Base-by-base conservation (phyloP, 2,113 vertebrate genomes). In the Leptosomus discolor region DNA sequence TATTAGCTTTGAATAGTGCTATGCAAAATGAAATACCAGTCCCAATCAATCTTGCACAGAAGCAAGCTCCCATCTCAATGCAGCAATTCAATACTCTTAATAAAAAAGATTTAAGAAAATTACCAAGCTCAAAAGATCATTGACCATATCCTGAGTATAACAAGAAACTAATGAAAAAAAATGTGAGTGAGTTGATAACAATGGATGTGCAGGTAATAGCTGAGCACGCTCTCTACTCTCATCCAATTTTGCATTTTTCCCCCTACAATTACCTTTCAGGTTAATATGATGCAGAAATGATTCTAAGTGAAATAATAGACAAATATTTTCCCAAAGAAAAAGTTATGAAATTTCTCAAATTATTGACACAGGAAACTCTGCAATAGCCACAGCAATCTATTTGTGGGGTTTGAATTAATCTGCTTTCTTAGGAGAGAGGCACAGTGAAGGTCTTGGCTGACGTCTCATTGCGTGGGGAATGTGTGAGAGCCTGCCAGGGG, bases 41-140 rank as follows among this genome's bases (percentile, higher is more conserved):
- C 88, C 88, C 90, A 78, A 89, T 84, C 96, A 85, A 70, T 74
- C 90, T 65, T 12, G 65, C 80, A 19, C 17, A 24, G 91, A 75
- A 71, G 78, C 90, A 54, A 95, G 87, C 61, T 37, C 41, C 82
- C 61, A 29, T 54, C 92, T 89, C 84, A 65, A 56, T 32, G 70
- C 7, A 68, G 73, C 83, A 32, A 93, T 92, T 95, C 91, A 89
- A 88, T 45, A 37, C 63, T 54, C 13, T 61, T 88, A 83, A 96
- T 83, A 83, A 92, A 90, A 85, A 67, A 93, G 95, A 77, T 92
- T 95, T 90, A 90, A 93, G 75, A 83, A 54, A 95, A 95, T 95
- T 90, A 95, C 85, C 50, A 14, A 77, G 91, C 95, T 90, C 90
- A 70, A 78, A 93, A 95, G 94, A 92, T 77, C 94, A 63, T 56